A percentile compares a stretch with the other conserved stretches of the same genome.
Evolutionary conservation across 2,888 invertebrate species (phyloP).

Genomic region (Eupithecia insigniata): DNA sequence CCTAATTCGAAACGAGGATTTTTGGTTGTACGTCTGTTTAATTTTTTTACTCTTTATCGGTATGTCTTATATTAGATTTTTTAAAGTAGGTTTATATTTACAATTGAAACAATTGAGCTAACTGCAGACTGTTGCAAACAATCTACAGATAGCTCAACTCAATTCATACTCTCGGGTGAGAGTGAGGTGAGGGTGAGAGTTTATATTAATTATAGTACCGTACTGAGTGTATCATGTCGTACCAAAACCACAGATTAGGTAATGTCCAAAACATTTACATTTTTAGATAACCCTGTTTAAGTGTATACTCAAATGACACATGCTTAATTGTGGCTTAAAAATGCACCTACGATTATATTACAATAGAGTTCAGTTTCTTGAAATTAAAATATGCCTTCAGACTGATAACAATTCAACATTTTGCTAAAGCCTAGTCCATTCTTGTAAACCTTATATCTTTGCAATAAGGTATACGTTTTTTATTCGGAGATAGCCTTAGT

Average conservation of each 20-base stretch:
- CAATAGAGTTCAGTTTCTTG: not conserved
- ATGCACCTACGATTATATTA: not conserved
- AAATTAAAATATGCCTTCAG: not conserved
- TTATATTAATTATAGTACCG: too few species aligned
- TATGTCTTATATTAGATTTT: too few species aligned
- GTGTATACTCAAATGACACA: conserved; percentile 6
- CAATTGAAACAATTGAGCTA: too few species aligned
- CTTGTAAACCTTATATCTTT: not conserved
- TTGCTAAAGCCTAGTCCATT: not conserved
- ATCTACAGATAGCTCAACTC: too few species aligned
- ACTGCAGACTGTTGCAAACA: too few species aligned
- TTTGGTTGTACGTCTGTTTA: not conserved
- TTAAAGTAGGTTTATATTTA: too few species aligned
- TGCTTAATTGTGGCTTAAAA: not conserved
- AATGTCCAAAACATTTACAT: too few species aligned
- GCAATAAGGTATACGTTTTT: conserved; percentile 6
- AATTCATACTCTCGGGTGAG: too few species aligned
- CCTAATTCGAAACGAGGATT: too few species aligned
- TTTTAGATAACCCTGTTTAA: conserved; percentile 14
- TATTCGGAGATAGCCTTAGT: not conserved
- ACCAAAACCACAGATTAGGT: not conserved
- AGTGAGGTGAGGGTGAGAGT: too few species aligned
- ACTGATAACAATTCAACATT: not conserved
- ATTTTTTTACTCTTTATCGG: too few species aligned
- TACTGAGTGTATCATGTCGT: not conserved